These are phyloP conservation scores for Rhopalosiphum nymphaeae DNA, from an alignment of 2,888 invertebrate species.

Conservation along the genomic window DNA sequence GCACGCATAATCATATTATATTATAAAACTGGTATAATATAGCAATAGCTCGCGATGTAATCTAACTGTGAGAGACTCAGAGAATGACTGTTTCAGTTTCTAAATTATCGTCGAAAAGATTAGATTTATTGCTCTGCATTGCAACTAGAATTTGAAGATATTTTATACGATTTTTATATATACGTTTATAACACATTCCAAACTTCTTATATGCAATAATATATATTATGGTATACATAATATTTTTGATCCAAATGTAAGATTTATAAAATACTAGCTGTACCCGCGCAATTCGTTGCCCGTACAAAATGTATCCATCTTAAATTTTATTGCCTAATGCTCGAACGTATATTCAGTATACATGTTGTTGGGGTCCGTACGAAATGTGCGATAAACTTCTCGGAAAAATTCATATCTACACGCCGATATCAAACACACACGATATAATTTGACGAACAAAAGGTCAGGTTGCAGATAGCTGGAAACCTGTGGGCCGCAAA, in stretches of 20 bases:
- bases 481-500: no score
- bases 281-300: no score
- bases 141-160: not conserved
- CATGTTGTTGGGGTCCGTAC: no score
- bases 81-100: not conserved
- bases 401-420: no score
- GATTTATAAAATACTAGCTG: not conserved
- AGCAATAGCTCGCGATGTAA: not conserved
- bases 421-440: no score
- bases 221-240: not conserved
- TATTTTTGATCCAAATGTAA: not conserved
- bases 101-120: not conserved
- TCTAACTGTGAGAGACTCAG: not conserved
- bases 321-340: no score
- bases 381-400: no score
- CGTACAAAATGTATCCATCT: no score
- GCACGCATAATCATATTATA: not conserved
- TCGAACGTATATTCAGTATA: no score
- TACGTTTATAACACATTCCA: not conserved
- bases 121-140: not conserved
- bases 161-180: not conserved
- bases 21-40: not conserved
- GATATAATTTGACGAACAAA: no score
- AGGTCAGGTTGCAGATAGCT: no score
- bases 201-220: not conserved